phyloP scores from a whole-genome alignment of 2,113 vertebrate genomes.

The Sphyrna mokarran region DNA sequence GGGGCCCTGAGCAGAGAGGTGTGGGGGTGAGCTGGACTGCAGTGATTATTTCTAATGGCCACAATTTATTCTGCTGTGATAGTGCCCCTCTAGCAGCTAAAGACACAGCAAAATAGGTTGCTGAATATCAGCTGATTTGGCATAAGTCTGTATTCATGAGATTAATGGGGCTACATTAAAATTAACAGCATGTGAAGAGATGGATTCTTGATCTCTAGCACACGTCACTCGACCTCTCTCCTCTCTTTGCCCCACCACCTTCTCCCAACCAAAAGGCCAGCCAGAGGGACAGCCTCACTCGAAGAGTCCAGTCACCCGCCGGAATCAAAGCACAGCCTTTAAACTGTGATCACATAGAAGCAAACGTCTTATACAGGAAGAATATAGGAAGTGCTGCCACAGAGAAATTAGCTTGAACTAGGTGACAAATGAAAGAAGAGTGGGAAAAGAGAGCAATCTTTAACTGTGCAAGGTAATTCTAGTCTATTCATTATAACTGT shows the following conservation, averaged over 20 bases:
- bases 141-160: conserved; percentile 64
- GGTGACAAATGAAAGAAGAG: conserved; percentile 30
- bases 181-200: conserved; percentile 57
- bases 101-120: conserved; percentile 54
- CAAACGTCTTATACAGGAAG: conserved; percentile 28
- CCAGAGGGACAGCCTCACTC: conserved; percentile 43
- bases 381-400: conserved; percentile 21
- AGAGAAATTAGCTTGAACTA: conserved; percentile 36
- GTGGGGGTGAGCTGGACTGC: conserved; percentile 58
- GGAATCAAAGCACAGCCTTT: conserved; percentile 27
- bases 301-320: conserved; percentile 34
- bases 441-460: background rate
- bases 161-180: conserved; percentile 68
- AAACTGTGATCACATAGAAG: conserved; percentile 18
- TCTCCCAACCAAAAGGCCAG: conserved; percentile 49
- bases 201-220: conserved; percentile 49
- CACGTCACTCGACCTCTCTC: conserved; percentile 50
- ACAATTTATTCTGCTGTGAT: conserved; percentile 60
- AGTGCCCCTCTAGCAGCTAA: conserved; percentile 58
- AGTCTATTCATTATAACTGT: background rate
- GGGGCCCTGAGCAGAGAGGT: conserved; percentile 67
- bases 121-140: conserved; percentile 65
- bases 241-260: conserved; percentile 47
- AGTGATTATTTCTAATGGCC: conserved; percentile 62
- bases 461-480: conserved; percentile 30